Evolutionary conservation across 2,888 invertebrate genomes (phyloP), one percentile per base, ranked within the genome.

Genomic region (Vannuccia rotundouncinata): DNA sequence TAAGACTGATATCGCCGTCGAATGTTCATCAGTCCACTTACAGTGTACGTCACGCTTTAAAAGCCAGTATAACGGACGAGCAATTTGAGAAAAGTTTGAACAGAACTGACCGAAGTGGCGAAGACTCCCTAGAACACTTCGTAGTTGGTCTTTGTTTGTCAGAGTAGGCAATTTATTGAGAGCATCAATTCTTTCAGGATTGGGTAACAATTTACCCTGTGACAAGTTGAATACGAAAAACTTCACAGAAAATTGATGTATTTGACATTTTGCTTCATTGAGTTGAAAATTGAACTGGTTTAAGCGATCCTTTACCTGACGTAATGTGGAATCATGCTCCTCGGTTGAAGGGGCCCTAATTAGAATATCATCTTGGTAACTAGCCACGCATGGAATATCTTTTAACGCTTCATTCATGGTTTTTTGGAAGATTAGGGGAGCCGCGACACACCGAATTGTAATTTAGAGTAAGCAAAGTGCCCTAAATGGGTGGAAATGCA

Each of bases 51-150:
- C 66, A 66, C 25, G 66, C 66, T 66, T 66, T 66, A 66, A 22
- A n/a, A 66, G 66, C 66, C 25, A 66, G 45, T 45, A 45, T 45
- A 45, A 45, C 17, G 45, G 45, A 45, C 45, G 45, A 45, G 45
- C 45, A 17, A 45, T 45, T 45, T 45, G 45, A 45, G 45, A 45
- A 45, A 45, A 45, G 45, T 45, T 45, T n/a, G n/a, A n/a, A n/a
- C n/a, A 79, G 79, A 83, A 83, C 17, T 79, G 74, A 2, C 83
- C 75, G 27, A 83, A 83, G 31, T 82, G 82, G 27, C 82, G 80
- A 22, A 66, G 74, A 13, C 82, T 66, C 0, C 84, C 82, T 13
- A 83, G 60, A 28, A 81, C 82, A 27, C 74, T 28, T 29, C 82
- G 31, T 0, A 79, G 29, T 78, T 78, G 45, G 22, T 78, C 59